Evolutionary conservation across 1,140 invertebrate genomes (phyloP).

Genomic region (Notospermus geniculatus): DNA sequence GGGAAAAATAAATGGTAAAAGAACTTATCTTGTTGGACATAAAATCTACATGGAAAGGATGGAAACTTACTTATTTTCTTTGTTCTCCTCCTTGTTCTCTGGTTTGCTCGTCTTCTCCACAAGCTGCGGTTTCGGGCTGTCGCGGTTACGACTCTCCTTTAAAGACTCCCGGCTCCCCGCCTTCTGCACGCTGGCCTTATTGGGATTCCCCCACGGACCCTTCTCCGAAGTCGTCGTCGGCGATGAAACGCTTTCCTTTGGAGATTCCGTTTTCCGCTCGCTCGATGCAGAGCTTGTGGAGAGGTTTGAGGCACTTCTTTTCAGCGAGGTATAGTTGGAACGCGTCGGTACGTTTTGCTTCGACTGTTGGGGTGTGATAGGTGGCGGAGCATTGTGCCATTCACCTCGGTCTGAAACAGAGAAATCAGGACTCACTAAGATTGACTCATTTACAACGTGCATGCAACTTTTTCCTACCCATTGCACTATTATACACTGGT

Average conservation of each 20-base stretch:
- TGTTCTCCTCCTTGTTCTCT: not conserved
- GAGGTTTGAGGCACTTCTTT: conserved; percentile 48
- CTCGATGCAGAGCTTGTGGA: conserved; percentile 35
- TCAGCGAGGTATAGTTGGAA: conserved; percentile 53
- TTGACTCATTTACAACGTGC: too few species aligned
- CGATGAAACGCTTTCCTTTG: conserved; percentile 33
- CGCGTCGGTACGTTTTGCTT: conserved; percentile 46
- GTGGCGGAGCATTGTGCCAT: conserved; percentile 39
- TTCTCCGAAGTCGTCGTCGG: not conserved
- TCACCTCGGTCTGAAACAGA: conserved; percentile 23
- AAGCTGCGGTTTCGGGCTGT: not conserved
- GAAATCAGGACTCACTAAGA: conserved; percentile 2
- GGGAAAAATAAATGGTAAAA: too few species aligned
- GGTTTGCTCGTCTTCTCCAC: not conserved
- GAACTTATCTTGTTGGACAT: too few species aligned
- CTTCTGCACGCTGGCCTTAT: conserved; percentile 1
- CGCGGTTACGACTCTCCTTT: not conserved
- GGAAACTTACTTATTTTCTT: conserved; percentile 10
- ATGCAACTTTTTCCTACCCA: too few species aligned
- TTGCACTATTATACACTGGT: too few species aligned
- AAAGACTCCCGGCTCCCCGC: not conserved
- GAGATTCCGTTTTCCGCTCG: conserved; percentile 49
- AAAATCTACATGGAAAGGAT: too few species aligned
- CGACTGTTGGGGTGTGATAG: conserved; percentile 52
- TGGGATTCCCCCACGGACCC: not conserved